phyloP scores from a whole-genome alignment of 37 sponge, comb jelly and placozoan species.

The Hormiphora californensis region DNA sequence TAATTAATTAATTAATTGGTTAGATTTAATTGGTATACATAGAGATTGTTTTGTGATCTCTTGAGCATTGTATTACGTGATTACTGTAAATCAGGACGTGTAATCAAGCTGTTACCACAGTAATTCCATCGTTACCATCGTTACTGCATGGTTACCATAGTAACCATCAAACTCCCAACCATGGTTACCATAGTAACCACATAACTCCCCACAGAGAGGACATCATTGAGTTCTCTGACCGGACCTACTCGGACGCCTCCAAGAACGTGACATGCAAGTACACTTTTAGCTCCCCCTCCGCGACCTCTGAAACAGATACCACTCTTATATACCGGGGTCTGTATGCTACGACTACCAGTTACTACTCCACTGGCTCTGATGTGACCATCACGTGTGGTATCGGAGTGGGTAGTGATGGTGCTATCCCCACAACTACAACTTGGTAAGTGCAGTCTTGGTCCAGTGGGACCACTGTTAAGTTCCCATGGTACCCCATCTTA shows the following conservation, averaged over 20 bases:
- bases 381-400: neutral
- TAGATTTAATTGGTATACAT: neutral
- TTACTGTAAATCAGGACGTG: too few species aligned
- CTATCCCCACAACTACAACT: neutral
- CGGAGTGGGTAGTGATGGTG: slow-evolving; percentile 6
- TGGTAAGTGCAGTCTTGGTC: too few species aligned
- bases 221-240: neutral
- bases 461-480: too few species aligned
- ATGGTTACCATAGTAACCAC: too few species aligned
- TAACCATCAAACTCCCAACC: too few species aligned
- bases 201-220: too few species aligned
- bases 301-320: neutral
- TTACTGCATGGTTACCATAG: too few species aligned
- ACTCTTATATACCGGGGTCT: neutral
- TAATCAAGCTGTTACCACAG: too few species aligned
- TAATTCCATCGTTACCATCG: too few species aligned
- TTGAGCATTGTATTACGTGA: neutral
- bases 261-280: neutral
- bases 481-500: too few species aligned
- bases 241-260: slow-evolving; percentile 16
- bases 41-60: neutral
- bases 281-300: neutral
- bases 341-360: neutral
- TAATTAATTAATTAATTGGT: neutral
- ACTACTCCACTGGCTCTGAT: neutral